Evolutionary conservation across 1,140 invertebrate genomes (phyloP), one percentile per base, ranked within the genome.

Genomic region (Aphaenogaster rudis): DNA sequence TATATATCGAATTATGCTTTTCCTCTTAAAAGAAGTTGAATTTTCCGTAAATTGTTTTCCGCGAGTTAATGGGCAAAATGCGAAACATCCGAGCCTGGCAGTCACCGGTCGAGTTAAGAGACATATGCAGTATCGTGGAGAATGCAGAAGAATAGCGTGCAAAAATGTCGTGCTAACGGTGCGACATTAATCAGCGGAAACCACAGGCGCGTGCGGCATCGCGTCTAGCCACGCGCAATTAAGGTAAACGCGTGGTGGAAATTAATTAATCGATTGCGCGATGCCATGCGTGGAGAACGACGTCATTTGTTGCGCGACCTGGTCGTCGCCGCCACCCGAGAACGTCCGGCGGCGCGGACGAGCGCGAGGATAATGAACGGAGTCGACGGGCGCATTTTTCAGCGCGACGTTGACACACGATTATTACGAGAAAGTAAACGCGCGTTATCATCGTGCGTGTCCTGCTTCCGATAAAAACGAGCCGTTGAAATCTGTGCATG

Each of bases 181-280:
- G 50, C 42, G 78, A 15, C 54, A 86, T 86, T 86, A 86, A 82
- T 86, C 86, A 82, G 15, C 61, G 61, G 52, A 15, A 82, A 82
- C 85, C 78, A 64, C 85, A 67, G 36, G 48, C 76, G 63, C 76
- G 84, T 81, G 76, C 77, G 82, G 74, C 82, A 69, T 78, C 74
- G 33, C 57, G 74, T 42, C 74, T 50, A 59, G 50, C 50, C 21
- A n/a, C 85, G 63, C 63, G 77, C 63, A 82, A 86, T 86, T 86
- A 86, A 86, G 64, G 85, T 69, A 61, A 86, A 69, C 85, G 42
- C 78, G 84, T 36, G 63, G 64, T 45, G 63, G 50, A 86, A 86
- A 86, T 86, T 86, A 86, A 86, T 86, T 86, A 86, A 86, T 86
- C 64, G 77, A 86, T 28, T 82, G 52, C 63, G 61, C 82, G 72